phyloP scores from a whole-genome alignment of 2,888 invertebrate species.

The Tineola bisselliella region DNA sequence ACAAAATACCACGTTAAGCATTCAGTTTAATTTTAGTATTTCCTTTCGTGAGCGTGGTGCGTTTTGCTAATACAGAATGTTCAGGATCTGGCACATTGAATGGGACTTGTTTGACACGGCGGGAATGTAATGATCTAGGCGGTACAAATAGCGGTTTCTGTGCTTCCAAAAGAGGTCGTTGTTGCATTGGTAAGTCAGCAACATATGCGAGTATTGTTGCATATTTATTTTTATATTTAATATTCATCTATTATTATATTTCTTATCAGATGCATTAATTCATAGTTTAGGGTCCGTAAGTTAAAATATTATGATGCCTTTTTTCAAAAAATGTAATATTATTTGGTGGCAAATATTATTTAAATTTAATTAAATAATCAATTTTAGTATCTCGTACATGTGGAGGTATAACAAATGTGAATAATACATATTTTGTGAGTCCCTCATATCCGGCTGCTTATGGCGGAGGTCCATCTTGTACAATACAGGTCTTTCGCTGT shows the following conservation, averaged over 20 bases:
- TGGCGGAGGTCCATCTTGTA: conserved; percentile 75
- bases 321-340: no score
- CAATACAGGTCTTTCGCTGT: conserved; percentile 76
- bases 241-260: no score
- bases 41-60: conserved; percentile 78
- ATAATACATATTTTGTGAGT: conserved; percentile 87
- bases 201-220: no score
- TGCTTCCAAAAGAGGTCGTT: conserved; percentile 78
- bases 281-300: no score
- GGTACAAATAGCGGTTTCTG: conserved; percentile 80
- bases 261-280: no score
- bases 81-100: conserved; percentile 70
- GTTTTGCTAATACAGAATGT: conserved; percentile 79
- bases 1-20: no score
- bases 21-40: conserved; percentile 62
- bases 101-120: conserved; percentile 81
- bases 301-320: no score
- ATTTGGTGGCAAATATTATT: no score
- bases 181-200: conserved; percentile 86
- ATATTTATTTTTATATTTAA: no score
- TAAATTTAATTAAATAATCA: no score
- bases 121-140: conserved; percentile 76
- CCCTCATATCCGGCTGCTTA: conserved; percentile 78
- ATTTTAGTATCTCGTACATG: conserved; percentile 76
- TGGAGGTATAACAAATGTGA: conserved; percentile 74